phyloP scores from a whole-genome alignment of 37 sponge, comb jelly and placozoan genomes.

The Halichondria panicea region DNA sequence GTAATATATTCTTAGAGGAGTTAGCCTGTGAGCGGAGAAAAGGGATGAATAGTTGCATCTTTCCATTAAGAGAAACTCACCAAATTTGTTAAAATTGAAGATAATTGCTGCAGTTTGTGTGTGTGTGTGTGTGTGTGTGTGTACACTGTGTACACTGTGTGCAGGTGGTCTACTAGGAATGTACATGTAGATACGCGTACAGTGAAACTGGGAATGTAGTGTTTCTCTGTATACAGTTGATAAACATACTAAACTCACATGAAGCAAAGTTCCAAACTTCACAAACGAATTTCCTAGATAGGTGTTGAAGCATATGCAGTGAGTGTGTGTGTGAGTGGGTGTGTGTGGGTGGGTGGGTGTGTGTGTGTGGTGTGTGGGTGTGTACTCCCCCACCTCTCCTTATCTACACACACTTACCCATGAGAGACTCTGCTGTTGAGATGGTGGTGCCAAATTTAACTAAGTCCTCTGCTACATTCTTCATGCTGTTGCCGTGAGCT shows the following conservation, averaged over 20 bases:
- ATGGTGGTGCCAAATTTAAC: constrained; percentile 65
- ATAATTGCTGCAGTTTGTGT: constrained; percentile 59
- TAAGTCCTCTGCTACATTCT: constrained; percentile 47
- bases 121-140: neutral
- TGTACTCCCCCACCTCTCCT: too few relatives aligned
- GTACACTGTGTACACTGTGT: neutral
- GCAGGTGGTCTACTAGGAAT: neutral
- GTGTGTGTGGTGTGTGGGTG: too few relatives aligned
- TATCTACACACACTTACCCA: constrained; percentile 30
- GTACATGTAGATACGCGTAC: neutral
- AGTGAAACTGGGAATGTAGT: neutral
- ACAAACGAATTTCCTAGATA: constrained; percentile 57
- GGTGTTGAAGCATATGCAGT: too few relatives aligned
- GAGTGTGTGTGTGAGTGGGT: too few relatives aligned
- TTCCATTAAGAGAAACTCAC: constrained; percentile 4
- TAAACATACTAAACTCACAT: constrained; percentile 32
- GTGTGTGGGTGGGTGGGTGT: too few relatives aligned
- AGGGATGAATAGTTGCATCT: neutral
- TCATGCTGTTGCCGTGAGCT: constrained; percentile 46
- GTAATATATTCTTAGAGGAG: constrained; percentile 57
- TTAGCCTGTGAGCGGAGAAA: constrained; percentile 37
- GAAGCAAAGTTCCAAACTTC: constrained; percentile 66
- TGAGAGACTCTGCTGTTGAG: constrained; percentile 42
- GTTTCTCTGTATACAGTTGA: neutral
- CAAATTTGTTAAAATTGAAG: constrained; percentile 46